These are phyloP conservation scores for Sminthurinus signatus DNA, from an alignment of 1,140 invertebrate species.

Conservation along the genomic window DNA sequence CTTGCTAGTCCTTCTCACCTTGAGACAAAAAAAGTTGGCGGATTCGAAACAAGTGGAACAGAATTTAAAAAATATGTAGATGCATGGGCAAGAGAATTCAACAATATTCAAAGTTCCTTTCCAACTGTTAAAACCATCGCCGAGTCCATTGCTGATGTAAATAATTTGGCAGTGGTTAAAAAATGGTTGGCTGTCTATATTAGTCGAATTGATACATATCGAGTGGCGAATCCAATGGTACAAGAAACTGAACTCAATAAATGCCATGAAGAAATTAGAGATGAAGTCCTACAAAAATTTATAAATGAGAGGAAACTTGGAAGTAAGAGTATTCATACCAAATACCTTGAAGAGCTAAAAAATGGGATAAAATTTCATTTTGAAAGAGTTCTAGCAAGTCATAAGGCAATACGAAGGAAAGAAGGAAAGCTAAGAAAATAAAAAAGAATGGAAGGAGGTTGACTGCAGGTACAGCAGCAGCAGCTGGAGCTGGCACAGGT, in stretches of 20 bases:
- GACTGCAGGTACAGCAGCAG: no score
- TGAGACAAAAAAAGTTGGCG: conserved; percentile 8
- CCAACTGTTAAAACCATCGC: conserved; percentile 1
- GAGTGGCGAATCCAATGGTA: not conserved
- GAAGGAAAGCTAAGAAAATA: no score
- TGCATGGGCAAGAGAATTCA: not conserved
- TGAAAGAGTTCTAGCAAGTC: no score
- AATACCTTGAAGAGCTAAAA: not conserved
- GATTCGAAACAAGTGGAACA: conserved; percentile 1
- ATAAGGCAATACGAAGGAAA: no score
- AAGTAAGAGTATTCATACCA: not conserved
- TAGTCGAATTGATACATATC: not conserved
- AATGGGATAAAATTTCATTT: no score
- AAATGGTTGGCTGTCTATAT: not conserved
- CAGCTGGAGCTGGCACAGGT: no score
- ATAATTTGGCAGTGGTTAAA: not conserved
- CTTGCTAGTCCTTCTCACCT: not conserved
- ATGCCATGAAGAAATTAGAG: not conserved
- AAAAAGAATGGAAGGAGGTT: no score
- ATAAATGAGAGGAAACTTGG: not conserved
- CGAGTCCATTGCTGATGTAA: not conserved
- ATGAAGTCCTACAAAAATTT: not conserved
- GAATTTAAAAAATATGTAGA: conserved; percentile 3
- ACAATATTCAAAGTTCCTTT: not conserved
- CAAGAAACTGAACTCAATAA: not conserved